A percentile compares a stretch with the other conserved stretches of the same genome.
phyloP scores from a whole-genome alignment of 2,797 vertebrate species.

The Myiothlypis chrysogaster region DNA sequence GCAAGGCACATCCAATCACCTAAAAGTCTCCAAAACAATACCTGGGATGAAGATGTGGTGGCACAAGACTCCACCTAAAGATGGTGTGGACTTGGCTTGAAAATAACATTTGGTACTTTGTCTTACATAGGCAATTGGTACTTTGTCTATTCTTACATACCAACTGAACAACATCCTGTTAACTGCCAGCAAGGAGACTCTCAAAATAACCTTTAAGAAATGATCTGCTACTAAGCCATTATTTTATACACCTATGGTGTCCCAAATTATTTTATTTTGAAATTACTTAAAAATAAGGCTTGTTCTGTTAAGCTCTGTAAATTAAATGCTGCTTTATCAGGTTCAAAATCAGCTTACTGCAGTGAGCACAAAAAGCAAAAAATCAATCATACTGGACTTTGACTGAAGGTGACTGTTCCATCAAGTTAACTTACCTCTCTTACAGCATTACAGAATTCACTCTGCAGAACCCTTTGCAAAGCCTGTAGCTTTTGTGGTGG shows the following conservation, averaged over 20 bases:
- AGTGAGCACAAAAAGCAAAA: neutral
- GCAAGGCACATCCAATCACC: neutral
- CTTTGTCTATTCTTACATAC: neutral
- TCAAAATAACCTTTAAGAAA: neutral
- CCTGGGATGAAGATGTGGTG: neutral
- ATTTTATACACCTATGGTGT: neutral
- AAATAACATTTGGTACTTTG: neutral
- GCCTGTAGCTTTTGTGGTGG: constrained; percentile 97
- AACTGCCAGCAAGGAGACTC: neutral
- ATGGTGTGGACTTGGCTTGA: rapidly evolving
- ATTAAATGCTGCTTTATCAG: neutral
- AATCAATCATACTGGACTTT: neutral
- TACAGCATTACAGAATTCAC: constrained; percentile 98
- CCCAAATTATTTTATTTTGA: neutral
- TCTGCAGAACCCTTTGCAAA: constrained; percentile 95
- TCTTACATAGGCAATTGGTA: neutral
- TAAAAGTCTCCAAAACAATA: neutral
- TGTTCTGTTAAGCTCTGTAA: neutral
- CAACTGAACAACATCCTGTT: neutral
- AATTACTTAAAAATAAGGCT: neutral
- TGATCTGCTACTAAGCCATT: neutral
- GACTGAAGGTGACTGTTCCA: neutral
- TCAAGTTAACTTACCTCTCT: constrained; percentile 85
- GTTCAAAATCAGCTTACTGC: neutral
- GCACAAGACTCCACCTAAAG: neutral